phyloP scores from a whole-genome alignment of 2,888 invertebrate genomes.

The Clunio marinus region DNA sequence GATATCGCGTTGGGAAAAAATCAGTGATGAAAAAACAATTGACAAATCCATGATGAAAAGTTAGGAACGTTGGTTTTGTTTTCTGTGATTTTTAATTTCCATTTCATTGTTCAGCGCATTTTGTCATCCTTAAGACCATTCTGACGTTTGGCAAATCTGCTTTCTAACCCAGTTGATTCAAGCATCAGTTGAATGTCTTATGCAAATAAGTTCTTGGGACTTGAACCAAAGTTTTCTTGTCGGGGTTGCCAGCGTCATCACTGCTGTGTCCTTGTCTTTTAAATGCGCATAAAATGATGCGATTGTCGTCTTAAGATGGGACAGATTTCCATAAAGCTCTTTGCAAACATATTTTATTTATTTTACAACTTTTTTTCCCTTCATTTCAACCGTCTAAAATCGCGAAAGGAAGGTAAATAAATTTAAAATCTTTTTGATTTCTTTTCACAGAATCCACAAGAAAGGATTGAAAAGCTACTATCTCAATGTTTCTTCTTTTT shows the following conservation, averaged over 20 bases:
- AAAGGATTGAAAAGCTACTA: neutral
- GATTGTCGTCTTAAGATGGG: neutral
- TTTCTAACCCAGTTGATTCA: conserved; percentile 1
- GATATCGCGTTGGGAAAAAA: neutral
- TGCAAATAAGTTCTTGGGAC: neutral
- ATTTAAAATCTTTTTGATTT: conserved; percentile 22
- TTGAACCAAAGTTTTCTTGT: neutral
- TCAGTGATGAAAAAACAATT: conserved; percentile 19
- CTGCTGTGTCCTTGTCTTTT: conserved; percentile 5
- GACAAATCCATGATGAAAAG: conserved; percentile 22
- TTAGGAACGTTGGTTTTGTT: neutral
- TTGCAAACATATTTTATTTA: conserved; percentile 18
- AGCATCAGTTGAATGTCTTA: conserved; percentile 12
- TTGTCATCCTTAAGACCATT: conserved; percentile 10
- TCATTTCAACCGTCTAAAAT: conserved; percentile 2
- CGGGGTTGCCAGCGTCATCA: neutral
- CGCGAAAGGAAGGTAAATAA: conserved; percentile 14
- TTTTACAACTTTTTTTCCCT: conserved; percentile 24
- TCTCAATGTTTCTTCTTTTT: neutral
- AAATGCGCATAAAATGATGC: conserved; percentile 11
- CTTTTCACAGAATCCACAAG: neutral
- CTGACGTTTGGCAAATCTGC: conserved; percentile 24
- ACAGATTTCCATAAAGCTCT: conserved; percentile 11
- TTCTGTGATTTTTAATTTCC: conserved; percentile 26
- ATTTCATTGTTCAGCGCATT: conserved; percentile 17